Conservation (phyloP, 2,888 invertebrate species). For the Sericinus montela region DNA sequence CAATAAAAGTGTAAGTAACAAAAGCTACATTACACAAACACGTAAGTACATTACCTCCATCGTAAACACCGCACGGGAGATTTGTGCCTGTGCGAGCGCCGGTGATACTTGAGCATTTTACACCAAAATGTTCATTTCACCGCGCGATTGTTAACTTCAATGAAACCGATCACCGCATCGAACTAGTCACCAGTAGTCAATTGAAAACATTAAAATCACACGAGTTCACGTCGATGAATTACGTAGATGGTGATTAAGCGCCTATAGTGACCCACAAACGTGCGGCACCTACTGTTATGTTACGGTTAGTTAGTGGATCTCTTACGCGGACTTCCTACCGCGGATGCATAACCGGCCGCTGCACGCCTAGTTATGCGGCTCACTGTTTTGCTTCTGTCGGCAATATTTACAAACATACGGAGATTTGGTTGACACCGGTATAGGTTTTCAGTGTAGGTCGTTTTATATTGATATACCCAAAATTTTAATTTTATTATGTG, state of each 20-base stretch:
- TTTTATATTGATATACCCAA: too few relatives aligned
- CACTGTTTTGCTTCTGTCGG: slow-evolving; percentile 11
- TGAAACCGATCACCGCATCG: slow-evolving; percentile 34
- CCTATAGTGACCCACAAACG: slow-evolving; percentile 38
- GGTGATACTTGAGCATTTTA: slow-evolving; percentile 79
- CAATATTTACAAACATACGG: slow-evolving; percentile 9
- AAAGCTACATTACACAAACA: not conserved
- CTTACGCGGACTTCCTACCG: slow-evolving; percentile 32
- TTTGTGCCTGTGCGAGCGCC: slow-evolving; percentile 73
- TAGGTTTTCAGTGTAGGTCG: too few relatives aligned
- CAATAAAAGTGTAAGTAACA: too few relatives aligned
- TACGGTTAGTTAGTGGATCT: slow-evolving; percentile 45
- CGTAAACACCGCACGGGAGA: slow-evolving; percentile 71
- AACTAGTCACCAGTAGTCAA: not conserved
- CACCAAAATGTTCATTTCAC: slow-evolving; percentile 73
- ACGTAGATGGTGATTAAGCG: slow-evolving; percentile 31
- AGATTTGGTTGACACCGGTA: not conserved
- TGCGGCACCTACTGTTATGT: slow-evolving; percentile 46
- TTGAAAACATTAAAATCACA: not conserved
- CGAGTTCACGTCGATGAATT: slow-evolving; percentile 23
- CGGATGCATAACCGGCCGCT: slow-evolving; percentile 20
- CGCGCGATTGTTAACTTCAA: slow-evolving; percentile 34
- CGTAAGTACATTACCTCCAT: slow-evolving; percentile 63
- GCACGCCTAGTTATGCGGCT: slow-evolving; percentile 11
- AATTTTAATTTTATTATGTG: too few relatives aligned